These are phyloP conservation scores for Musca domestica DNA, from an alignment of 1,140 invertebrate species.

Conservation along the genomic window DNA sequence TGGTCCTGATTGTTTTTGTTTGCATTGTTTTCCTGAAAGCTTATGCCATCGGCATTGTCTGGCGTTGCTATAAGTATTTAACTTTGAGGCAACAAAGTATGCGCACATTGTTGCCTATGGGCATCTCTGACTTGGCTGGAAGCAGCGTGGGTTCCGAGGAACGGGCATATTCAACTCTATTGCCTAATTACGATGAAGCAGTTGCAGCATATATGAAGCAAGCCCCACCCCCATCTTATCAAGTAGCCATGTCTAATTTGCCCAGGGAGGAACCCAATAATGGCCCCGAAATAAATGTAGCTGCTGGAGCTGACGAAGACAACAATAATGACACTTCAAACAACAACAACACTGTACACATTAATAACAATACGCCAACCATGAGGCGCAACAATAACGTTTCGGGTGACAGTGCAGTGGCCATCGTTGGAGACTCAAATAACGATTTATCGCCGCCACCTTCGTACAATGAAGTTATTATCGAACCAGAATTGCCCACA, in stretches of 20 bases:
- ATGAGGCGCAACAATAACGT: constrained; percentile 44
- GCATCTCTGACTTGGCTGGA: constrained; percentile 57
- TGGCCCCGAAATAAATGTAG: constrained; percentile 29
- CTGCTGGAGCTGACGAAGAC: constrained; percentile 32
- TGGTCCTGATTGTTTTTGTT: constrained; percentile 70
- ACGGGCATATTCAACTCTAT: constrained; percentile 59
- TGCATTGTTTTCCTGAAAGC: constrained; percentile 72
- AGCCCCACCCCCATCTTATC: constrained; percentile 67
- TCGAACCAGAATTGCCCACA: background rate
- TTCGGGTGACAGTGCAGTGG: background rate
- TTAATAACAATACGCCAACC: constrained; percentile 49
- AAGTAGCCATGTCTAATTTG: constrained; percentile 56
- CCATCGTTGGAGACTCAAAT: constrained; percentile 23
- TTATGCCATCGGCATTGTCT: constrained; percentile 63
- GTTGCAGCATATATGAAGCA: constrained; percentile 60
- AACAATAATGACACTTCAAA: constrained; percentile 51
- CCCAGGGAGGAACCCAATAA: constrained; percentile 23
- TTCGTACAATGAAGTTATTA: constrained; percentile 38
- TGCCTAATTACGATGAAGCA: constrained; percentile 66
- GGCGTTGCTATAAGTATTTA: constrained; percentile 87
- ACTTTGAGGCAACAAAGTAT: constrained; percentile 64
- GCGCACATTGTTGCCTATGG: constrained; percentile 61
- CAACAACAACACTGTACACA: constrained; percentile 49
- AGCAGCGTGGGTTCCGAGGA: constrained; percentile 50
- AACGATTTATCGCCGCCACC: constrained; percentile 39